Evolutionary conservation across 2,888 invertebrate species (phyloP).

Genomic region (Dryococelus australis): DNA sequence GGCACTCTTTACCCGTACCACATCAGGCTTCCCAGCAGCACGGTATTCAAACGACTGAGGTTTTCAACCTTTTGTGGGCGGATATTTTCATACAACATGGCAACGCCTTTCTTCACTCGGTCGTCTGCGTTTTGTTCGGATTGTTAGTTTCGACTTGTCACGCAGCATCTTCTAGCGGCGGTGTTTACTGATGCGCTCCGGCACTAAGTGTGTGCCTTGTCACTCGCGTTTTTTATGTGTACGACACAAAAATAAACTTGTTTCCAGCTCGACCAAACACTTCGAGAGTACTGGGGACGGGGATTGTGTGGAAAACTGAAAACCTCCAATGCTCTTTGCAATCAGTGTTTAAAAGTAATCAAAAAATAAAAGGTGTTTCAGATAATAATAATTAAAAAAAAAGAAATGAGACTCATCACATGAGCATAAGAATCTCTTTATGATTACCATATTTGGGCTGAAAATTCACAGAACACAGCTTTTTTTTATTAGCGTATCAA

Average conservation of each 20-base stretch:
- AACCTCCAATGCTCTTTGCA: neutral
- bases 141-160: neutral
- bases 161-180: neutral
- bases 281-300: neutral
- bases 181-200: neutral
- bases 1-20: too few relatives aligned
- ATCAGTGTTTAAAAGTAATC: too few relatives aligned
- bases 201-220: neutral
- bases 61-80: neutral
- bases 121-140: constrained; percentile 7
- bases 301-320: neutral
- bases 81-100: neutral
- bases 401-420: too few relatives aligned
- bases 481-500: too few relatives aligned
- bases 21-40: too few relatives aligned
- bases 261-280: neutral
- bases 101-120: neutral
- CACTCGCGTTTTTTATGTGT: neutral
- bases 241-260: neutral
- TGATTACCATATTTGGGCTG: too few relatives aligned
- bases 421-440: too few relatives aligned
- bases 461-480: too few relatives aligned
- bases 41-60: too few relatives aligned
- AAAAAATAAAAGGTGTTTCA: too few relatives aligned
- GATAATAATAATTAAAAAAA: too few relatives aligned